These are phyloP conservation scores for Vanessa atalanta DNA, from an alignment of 1,140 invertebrate species.

Conservation along the genomic window DNA sequence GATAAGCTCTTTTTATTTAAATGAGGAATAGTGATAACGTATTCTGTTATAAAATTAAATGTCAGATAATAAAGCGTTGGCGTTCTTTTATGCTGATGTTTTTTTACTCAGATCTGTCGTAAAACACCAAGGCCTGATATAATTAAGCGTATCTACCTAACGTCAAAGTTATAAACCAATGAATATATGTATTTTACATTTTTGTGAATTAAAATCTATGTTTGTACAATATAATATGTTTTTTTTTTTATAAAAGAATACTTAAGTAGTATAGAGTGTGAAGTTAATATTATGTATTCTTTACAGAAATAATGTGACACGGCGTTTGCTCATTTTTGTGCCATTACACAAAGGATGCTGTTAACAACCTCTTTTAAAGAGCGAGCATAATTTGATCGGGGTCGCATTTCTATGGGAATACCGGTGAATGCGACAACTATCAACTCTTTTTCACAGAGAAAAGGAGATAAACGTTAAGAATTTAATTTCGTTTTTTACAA, in stretches of 20 bases:
- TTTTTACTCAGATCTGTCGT: constrained; percentile 4
- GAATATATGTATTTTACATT: constrained; percentile 44
- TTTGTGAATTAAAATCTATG: constrained; percentile 43
- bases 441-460: constrained; percentile 16
- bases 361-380: constrained; percentile 79
- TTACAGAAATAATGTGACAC: constrained; percentile 66
- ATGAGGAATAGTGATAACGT: too few relatives aligned
- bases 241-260: constrained; percentile 59
- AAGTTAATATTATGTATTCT: constrained; percentile 74
- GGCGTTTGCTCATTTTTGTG: constrained; percentile 77
- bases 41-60: neutral
- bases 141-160: constrained; percentile 4
- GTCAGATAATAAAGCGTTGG: constrained; percentile 9
- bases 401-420: constrained; percentile 77
- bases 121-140: constrained; percentile 6
- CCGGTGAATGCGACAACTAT: constrained; percentile 35
- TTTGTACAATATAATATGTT: constrained; percentile 64
- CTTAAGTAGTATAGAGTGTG: constrained; percentile 49
- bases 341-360: constrained; percentile 75
- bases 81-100: neutral
- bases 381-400: constrained; percentile 78
- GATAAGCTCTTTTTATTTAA: too few relatives aligned
- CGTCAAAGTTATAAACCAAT: constrained; percentile 16
- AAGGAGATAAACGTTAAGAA: neutral
- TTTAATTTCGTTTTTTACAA: too few relatives aligned